Evolutionary conservation across 2,888 invertebrate species (phyloP).

Genomic region (Cantharis lateralis): DNA sequence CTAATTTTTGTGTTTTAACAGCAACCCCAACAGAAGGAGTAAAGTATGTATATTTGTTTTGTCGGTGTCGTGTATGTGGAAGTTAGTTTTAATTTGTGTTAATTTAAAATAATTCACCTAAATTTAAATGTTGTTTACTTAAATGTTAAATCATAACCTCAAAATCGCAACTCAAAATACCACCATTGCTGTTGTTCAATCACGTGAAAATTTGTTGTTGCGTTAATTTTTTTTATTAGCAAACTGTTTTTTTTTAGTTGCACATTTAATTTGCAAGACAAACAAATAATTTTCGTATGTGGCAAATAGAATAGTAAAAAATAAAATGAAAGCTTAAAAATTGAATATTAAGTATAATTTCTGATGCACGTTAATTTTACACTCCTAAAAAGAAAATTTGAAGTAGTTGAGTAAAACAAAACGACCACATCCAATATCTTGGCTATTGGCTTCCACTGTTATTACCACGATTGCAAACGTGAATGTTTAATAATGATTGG

Average conservation of each 20-base stretch:
- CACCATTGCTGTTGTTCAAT: not conserved
- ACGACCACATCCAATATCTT: not conserved
- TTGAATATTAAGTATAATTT: constrained; percentile 4
- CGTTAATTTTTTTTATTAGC: not conserved
- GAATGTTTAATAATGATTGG: not conserved
- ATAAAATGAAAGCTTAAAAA: not conserved
- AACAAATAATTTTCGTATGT: not conserved
- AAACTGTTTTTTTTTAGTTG: not conserved
- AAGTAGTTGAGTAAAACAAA: constrained; percentile 1
- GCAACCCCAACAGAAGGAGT: constrained; percentile 2
- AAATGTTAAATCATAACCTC: not conserved
- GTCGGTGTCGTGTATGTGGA: not conserved
- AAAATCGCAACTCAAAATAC: not conserved
- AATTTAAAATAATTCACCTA: not conserved
- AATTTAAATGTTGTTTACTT: not conserved
- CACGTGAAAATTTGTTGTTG: not conserved
- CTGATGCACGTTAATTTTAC: not conserved
- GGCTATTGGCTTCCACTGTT: not conserved
- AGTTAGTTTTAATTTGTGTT: constrained; percentile 2
- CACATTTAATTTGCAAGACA: not conserved
- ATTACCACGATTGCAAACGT: not conserved
- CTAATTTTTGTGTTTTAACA: constrained; percentile 4
- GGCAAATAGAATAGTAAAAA: not conserved
- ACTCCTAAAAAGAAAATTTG: not conserved
- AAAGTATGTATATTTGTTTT: constrained; percentile 4